These are phyloP conservation scores for Delphinus delphis DNA, from an alignment of 2,113 vertebrate genomes.

Conservation along the genomic window DNA sequence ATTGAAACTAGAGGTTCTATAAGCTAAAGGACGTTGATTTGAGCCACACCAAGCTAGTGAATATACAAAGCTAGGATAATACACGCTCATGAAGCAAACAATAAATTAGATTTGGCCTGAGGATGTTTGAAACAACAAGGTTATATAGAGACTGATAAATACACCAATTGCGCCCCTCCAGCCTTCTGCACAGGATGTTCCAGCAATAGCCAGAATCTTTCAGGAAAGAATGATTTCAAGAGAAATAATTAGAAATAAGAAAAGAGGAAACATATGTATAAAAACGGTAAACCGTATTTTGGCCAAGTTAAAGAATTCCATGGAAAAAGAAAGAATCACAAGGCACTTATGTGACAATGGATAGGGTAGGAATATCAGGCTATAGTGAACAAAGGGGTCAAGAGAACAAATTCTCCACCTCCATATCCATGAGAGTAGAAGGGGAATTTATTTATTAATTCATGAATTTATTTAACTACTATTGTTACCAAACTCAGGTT, in stretches of 20 bases:
- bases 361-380: not conserved
- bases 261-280: not conserved
- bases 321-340: not conserved
- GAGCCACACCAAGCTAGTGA: not conserved
- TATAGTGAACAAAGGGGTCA: not conserved
- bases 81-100: conserved; percentile 52
- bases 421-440: not conserved
- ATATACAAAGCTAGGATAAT: conserved; percentile 38
- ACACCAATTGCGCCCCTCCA: not conserved
- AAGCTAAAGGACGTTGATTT: conserved; percentile 28
- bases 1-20: not conserved
- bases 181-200: not conserved
- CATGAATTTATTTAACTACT: not conserved
- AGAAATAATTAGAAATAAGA: conserved; percentile 19
- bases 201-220: not conserved
- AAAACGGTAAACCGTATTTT: not conserved
- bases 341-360: not conserved
- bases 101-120: conserved; percentile 15
- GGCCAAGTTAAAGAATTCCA: not conserved
- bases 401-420: not conserved
- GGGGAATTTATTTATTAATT: not conserved
- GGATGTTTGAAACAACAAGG: conserved; percentile 40
- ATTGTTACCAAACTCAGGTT: not conserved
- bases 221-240: conserved; percentile 29
- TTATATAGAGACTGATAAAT: not conserved